Conservation (phyloP, 2,797 vertebrate genomes). For the Bradypus variegatus region DNA sequence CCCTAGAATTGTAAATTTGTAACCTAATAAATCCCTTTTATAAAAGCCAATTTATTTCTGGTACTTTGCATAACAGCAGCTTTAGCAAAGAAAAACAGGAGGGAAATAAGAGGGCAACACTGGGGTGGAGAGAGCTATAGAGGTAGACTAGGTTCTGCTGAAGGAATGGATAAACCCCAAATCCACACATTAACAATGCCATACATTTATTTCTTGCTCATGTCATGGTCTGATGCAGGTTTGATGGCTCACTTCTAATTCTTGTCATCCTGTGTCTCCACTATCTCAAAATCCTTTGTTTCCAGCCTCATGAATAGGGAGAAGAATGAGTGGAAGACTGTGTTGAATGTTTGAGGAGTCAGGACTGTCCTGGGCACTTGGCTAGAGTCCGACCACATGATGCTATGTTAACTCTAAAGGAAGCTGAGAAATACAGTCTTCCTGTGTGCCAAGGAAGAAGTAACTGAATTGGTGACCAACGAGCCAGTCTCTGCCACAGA, state of each 20-base stretch:
- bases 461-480: background rate
- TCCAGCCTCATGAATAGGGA: background rate
- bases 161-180: background rate
- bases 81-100: background rate
- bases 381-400: background rate
- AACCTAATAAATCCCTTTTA: too few species aligned
- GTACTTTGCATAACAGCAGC: too few species aligned
- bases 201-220: fast-evolving
- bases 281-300: background rate
- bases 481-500: background rate
- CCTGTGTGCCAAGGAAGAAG: background rate
- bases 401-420: background rate
- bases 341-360: background rate
- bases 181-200: background rate
- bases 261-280: background rate
- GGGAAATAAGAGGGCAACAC: background rate
- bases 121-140: background rate
- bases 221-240: background rate
- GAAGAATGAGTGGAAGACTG: background rate
- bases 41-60: too few species aligned
- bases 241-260: background rate
- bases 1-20: too few species aligned
- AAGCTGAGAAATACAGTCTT: background rate
- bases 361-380: background rate
- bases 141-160: background rate